A percentile compares a stretch with the other conserved stretches of the same genome.
phyloP scores from a whole-genome alignment of 2,888 invertebrate genomes.

The Panzeria rudis region DNA sequence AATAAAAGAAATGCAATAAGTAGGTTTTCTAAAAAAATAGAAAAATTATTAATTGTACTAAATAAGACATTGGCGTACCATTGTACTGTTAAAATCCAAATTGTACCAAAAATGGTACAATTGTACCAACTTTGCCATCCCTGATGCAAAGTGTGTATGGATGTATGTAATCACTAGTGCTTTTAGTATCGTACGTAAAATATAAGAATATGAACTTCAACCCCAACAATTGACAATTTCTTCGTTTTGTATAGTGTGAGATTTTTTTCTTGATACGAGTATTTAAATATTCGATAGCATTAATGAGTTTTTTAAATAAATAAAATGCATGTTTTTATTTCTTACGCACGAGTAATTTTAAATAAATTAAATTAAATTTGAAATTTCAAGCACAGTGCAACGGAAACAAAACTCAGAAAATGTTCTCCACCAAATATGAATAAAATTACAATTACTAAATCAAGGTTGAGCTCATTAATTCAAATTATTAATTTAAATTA shows the following conservation, averaged over 20 bases:
- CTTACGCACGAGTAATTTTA: not conserved
- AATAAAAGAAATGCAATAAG: too few relatives aligned
- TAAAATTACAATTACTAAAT: not conserved
- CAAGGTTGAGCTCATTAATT: too few relatives aligned
- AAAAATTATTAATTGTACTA: too few relatives aligned
- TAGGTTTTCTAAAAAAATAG: too few relatives aligned
- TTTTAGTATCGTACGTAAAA: not conserved
- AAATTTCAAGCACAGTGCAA: not conserved
- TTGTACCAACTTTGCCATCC: too few relatives aligned
- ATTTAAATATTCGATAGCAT: not conserved
- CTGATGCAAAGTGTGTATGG: slow-evolving; percentile 1
- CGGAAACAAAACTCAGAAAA: not conserved
- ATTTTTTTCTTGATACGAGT: not conserved
- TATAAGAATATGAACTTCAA: slow-evolving; percentile 58
- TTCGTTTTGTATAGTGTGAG: slow-evolving; percentile 14
- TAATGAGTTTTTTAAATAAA: not conserved
- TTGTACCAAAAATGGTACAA: too few relatives aligned
- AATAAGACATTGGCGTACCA: too few relatives aligned
- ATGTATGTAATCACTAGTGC: too few relatives aligned
- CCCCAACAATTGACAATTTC: slow-evolving; percentile 53
- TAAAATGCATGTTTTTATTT: not conserved
- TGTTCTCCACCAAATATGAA: too few relatives aligned
- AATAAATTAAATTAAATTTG: not conserved
- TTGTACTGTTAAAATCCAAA: too few relatives aligned
- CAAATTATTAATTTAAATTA: too few relatives aligned